phyloP scores from a whole-genome alignment of 2,888 invertebrate species.

The Tanypteryx hageni region DNA sequence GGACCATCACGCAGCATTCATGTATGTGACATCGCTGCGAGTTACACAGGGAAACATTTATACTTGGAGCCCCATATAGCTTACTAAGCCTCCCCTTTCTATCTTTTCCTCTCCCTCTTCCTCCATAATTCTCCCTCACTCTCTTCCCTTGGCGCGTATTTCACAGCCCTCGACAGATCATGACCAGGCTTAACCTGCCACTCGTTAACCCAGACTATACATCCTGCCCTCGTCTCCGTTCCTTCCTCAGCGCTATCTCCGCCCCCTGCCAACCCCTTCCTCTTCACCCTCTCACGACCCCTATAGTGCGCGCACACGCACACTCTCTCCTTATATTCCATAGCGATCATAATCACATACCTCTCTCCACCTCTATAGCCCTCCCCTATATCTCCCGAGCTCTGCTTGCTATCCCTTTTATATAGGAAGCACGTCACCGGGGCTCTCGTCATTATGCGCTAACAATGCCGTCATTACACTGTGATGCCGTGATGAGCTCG shows the following conservation, averaged over 20 bases:
- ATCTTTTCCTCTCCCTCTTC: background rate
- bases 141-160: background rate
- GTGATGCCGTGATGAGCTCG: too few relatives aligned
- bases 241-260: background rate
- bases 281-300: conserved; percentile 13
- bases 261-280: background rate
- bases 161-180: conserved; percentile 28
- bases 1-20: too few relatives aligned
- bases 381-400: background rate
- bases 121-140: background rate
- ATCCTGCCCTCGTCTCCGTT: background rate
- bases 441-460: background rate
- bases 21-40: too few relatives aligned
- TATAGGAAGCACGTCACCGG: background rate
- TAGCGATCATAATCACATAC: conserved; percentile 30
- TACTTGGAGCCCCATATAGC: background rate
- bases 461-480: conserved; percentile 29
- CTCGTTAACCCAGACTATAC: conserved; percentile 15
- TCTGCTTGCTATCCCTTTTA: background rate
- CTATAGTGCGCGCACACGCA: background rate
- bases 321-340: background rate
- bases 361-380: background rate
- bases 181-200: conserved; percentile 52
- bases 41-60: too few relatives aligned
- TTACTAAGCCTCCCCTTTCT: background rate